phyloP scores from a whole-genome alignment of 2,888 invertebrate genomes.

The Troides aeacus region DNA sequence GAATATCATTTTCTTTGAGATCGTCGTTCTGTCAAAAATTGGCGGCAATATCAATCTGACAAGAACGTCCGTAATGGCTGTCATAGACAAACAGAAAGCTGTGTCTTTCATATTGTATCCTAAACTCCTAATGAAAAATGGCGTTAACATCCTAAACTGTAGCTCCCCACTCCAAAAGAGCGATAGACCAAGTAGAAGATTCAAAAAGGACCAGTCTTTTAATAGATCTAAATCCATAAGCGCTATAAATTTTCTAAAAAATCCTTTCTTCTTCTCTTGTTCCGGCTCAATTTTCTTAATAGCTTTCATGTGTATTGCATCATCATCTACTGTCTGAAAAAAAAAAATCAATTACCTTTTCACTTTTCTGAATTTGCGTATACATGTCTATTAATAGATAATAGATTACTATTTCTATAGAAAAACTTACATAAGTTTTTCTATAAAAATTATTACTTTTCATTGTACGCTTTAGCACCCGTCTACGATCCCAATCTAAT shows the following conservation, averaged over 20 bases:
- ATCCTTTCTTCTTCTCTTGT: conserved; percentile 60
- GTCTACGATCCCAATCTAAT: too few relatives aligned
- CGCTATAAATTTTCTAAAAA: conserved; percentile 79
- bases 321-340: conserved; percentile 72
- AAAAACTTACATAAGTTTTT: too few relatives aligned
- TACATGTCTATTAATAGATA: too few relatives aligned
- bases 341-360: conserved; percentile 30
- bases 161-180: conserved; percentile 87
- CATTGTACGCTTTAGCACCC: too few relatives aligned
- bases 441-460: too few relatives aligned
- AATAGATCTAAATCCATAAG: conserved; percentile 86
- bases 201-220: conserved; percentile 86
- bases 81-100: conserved; percentile 86
- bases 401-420: too few relatives aligned
- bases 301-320: conserved; percentile 71
- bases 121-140: conserved; percentile 83
- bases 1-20: conserved; percentile 86
- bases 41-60: conserved; percentile 87
- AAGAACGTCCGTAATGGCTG: conserved; percentile 86
- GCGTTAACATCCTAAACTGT: conserved; percentile 87
- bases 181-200: conserved; percentile 85
- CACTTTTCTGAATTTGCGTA: background rate
- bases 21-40: conserved; percentile 84
- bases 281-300: conserved; percentile 62
- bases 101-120: conserved; percentile 84